phyloP scores from a whole-genome alignment of 2,113 vertebrate genomes.

The Forbesichthys agassizii region DNA sequence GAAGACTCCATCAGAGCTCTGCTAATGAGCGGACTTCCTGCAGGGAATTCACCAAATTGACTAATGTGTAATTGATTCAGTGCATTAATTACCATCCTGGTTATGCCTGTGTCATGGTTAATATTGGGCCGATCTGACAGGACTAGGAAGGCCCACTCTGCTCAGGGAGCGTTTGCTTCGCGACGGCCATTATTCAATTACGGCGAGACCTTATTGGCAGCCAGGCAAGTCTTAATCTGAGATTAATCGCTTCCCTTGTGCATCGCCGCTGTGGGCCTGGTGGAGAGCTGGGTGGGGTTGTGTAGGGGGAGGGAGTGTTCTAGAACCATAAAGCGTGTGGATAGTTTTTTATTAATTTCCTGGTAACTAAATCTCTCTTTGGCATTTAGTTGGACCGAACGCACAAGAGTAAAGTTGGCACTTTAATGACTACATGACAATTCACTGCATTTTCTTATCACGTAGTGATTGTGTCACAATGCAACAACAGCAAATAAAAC shows the following conservation, averaged over 20 bases:
- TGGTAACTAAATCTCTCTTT: no score
- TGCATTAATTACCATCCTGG: constrained; percentile 79
- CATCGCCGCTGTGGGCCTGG: constrained; percentile 45
- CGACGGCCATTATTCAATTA: constrained; percentile 81
- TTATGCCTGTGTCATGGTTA: constrained; percentile 80
- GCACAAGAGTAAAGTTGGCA: neutral
- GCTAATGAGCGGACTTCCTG: constrained; percentile 74
- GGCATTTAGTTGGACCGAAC: no score
- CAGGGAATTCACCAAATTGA: constrained; percentile 77
- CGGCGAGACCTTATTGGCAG: constrained; percentile 48
- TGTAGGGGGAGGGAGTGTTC: constrained; percentile 21
- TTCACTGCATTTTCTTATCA: neutral
- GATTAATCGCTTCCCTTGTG: constrained; percentile 67
- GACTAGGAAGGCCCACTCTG: constrained; percentile 59
- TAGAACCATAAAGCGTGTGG: constrained; percentile 23
- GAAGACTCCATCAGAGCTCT: constrained; percentile 69
- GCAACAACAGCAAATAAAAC: no score
- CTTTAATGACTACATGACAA: neutral
- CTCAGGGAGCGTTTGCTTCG: constrained; percentile 71
- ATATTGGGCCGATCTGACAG: constrained; percentile 75
- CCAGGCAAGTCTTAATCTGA: constrained; percentile 70
- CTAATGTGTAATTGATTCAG: constrained; percentile 83
- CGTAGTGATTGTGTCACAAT: no score
- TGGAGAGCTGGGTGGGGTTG: constrained; percentile 25
- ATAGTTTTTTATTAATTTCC: no score